Evolutionary conservation across 2,113 vertebrate species (phyloP).

Genomic region (Chitala chitala): DNA sequence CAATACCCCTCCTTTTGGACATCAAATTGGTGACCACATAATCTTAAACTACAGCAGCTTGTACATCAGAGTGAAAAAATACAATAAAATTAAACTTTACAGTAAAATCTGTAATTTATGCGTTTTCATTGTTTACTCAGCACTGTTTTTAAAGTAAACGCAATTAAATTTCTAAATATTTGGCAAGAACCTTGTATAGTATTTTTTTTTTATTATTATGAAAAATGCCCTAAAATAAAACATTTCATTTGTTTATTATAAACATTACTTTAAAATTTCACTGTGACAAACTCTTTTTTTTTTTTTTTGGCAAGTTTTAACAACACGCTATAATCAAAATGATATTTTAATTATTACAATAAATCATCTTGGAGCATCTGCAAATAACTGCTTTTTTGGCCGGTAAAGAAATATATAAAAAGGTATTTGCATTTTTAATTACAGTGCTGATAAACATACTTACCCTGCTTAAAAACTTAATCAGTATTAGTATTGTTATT

Average conservation of each 20-base stretch:
- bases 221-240: not conserved
- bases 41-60: no score
- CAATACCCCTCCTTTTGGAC: no score
- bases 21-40: no score
- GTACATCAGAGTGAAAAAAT: no score
- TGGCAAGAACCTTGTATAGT: no score
- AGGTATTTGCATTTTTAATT: constrained; percentile 36
- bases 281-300: constrained; percentile 11
- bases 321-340: constrained; percentile 25
- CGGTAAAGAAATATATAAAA: constrained; percentile 19
- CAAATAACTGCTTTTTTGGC: constrained; percentile 39
- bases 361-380: constrained; percentile 29
- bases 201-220: not conserved
- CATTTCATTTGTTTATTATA: constrained; percentile 8
- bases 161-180: no score
- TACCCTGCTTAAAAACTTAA: not conserved
- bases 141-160: no score
- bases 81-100: no score
- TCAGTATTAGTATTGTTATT: constrained; percentile 16
- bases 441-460: constrained; percentile 31
- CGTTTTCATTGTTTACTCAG: no score
- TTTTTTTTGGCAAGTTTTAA: no score
- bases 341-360: constrained; percentile 37
- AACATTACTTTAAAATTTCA: not conserved
- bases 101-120: no score